Percentiles rank a stretch among this genome's conserved stretches.
These are phyloP conservation scores for Diphyllodes magnificus DNA, from an alignment of 2,113 vertebrate genomes.

Conservation along the genomic window DNA sequence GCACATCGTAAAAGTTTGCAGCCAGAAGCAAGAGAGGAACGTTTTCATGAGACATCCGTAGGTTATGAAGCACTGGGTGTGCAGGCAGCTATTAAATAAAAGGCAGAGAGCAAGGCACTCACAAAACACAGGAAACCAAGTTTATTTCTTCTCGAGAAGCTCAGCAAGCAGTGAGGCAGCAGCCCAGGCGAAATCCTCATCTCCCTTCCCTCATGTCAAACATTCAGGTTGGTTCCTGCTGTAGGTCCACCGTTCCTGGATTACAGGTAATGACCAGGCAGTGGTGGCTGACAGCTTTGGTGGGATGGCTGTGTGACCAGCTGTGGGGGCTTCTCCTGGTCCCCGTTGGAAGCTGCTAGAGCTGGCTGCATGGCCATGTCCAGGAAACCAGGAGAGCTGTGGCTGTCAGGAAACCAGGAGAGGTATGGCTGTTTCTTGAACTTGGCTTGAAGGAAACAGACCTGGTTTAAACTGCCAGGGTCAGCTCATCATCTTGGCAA, in stretches of 20 bases:
- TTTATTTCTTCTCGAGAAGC: constrained; percentile 34
- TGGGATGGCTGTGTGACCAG: not conserved
- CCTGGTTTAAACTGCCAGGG: not conserved
- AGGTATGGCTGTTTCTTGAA: not conserved
- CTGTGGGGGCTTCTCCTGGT: not conserved
- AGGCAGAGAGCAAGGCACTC: not conserved
- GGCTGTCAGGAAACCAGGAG: not conserved
- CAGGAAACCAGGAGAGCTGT: not conserved
- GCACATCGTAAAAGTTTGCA: constrained; percentile 18
- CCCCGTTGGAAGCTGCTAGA: not conserved
- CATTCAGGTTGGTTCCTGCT: not conserved
- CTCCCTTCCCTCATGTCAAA: not conserved
- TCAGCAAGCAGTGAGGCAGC: not conserved
- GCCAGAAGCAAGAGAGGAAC: constrained; percentile 44
- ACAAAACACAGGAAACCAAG: constrained; percentile 24
- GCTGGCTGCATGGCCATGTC: accelerated
- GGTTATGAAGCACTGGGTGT: constrained; percentile 3
- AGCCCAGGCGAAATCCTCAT: not conserved
- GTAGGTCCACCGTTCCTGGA: not conserved
- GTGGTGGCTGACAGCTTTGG: not conserved
- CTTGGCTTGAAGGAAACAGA: not conserved
- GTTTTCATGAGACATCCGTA: constrained; percentile 38
- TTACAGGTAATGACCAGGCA: not conserved
- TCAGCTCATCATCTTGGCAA: not conserved
- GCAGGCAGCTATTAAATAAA: constrained; percentile 30